Evolutionary conservation across 2,113 vertebrate species (phyloP).

Genomic region (Saimiri boliviensis): DNA sequence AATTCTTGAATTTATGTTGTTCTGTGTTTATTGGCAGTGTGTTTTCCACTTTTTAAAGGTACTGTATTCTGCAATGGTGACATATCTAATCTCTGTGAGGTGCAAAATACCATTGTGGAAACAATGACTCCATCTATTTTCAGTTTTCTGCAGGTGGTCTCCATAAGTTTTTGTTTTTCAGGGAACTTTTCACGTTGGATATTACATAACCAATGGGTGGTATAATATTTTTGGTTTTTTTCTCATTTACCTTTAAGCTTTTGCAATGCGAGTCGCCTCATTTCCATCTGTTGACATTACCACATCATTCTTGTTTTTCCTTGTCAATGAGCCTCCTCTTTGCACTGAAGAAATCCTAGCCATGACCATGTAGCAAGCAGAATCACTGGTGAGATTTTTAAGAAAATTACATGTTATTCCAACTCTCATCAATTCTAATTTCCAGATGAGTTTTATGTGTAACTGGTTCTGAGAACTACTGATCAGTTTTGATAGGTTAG

Average conservation of each 20-base stretch:
- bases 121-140: background rate
- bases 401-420: background rate
- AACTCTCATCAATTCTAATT: background rate
- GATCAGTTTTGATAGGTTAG: background rate
- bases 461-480: background rate
- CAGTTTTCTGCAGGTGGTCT: background rate
- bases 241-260: background rate
- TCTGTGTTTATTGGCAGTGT: background rate
- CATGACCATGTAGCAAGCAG: background rate
- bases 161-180: background rate
- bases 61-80: background rate
- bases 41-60: slow-evolving; percentile 8
- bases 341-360: background rate
- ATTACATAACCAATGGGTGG: background rate
- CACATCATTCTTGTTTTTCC: background rate
- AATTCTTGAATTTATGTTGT: slow-evolving; percentile 30
- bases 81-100: background rate
- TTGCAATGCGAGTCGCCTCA: background rate
- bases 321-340: background rate
- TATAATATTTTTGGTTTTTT: background rate
- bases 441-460: background rate
- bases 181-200: background rate
- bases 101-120: background rate
- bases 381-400: background rate
- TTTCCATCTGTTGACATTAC: slow-evolving; percentile 31